Percentiles rank a stretch among this genome's conserved stretches.
Conservation (phyloP, 2,888 invertebrate species). For the Macrosoma leucophasiata region DNA sequence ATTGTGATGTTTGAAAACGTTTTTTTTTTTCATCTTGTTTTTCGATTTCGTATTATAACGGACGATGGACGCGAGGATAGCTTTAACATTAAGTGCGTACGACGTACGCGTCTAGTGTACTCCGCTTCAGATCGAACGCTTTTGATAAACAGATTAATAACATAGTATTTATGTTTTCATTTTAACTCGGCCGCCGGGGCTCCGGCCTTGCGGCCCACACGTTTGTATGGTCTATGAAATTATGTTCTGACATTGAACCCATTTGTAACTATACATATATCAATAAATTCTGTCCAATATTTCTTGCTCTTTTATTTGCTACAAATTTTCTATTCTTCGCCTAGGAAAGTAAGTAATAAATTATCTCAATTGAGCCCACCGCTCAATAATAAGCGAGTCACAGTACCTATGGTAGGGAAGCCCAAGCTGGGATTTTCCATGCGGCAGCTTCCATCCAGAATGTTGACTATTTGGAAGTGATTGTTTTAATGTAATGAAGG, state of each 20-base stretch:
- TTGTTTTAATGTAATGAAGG: too few species aligned
- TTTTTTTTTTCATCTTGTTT: constrained; percentile 40
- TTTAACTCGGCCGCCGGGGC: constrained; percentile 42
- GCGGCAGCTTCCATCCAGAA: too few species aligned
- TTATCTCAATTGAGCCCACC: too few species aligned
- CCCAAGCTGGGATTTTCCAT: too few species aligned
- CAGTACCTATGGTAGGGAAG: too few species aligned
- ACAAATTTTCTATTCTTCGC: too few species aligned
- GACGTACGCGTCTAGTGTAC: constrained; percentile 40
- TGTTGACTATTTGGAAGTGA: too few species aligned
- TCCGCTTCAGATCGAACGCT: constrained; percentile 54
- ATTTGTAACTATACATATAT: constrained; percentile 66
- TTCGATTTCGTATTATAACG: constrained; percentile 34
- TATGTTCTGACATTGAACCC: constrained; percentile 52
- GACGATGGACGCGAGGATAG: constrained; percentile 46
- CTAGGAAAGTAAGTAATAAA: too few species aligned
- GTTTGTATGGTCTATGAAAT: constrained; percentile 32
- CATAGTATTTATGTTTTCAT: constrained; percentile 72
- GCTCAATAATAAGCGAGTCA: too few species aligned
- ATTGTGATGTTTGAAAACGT: constrained; percentile 58
- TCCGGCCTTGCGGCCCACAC: constrained; percentile 24
- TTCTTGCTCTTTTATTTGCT: constrained; percentile 40
- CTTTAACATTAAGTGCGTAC: constrained; percentile 43
- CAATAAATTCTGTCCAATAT: constrained; percentile 71
- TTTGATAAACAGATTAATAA: constrained; percentile 58